Conservation (phyloP, 2,113 vertebrate genomes). For the Pangasianodon hypophthalmus region DNA sequence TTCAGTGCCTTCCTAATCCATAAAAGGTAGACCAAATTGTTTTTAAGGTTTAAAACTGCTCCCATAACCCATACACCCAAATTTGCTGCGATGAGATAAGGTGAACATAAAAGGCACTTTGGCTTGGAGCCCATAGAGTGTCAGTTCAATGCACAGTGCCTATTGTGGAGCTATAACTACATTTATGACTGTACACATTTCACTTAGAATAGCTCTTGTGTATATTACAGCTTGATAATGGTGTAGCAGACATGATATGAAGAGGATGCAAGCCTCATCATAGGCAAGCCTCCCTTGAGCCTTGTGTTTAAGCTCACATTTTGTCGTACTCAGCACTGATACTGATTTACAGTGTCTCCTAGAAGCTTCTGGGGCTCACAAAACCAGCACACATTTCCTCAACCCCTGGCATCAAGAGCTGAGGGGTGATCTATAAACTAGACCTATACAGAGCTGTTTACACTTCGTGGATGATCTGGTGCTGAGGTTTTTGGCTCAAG, state of each 20-base stretch:
- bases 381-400: background rate
- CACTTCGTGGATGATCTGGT: background rate
- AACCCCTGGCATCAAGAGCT: background rate
- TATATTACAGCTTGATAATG: background rate
- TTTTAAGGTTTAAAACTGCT: slow-evolving; percentile 15
- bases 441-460: background rate
- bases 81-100: background rate
- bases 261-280: background rate
- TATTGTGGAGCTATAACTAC: slow-evolving; percentile 6
- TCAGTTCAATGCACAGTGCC: background rate
- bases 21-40: background rate
- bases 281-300: background rate
- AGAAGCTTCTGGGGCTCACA: background rate
- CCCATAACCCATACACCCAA: background rate
- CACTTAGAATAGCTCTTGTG: background rate
- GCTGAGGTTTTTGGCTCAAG: background rate
- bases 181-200: slow-evolving; percentile 18
- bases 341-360: background rate
- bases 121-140: slow-evolving; percentile 4
- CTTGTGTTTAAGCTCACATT: background rate
- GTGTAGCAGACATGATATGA: background rate
- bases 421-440: background rate
- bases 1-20: background rate
- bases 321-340: background rate
- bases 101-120: slow-evolving; percentile 14